phyloP scores from a whole-genome alignment of 2,888 invertebrate genomes.

The Steinernema scapterisci region DNA sequence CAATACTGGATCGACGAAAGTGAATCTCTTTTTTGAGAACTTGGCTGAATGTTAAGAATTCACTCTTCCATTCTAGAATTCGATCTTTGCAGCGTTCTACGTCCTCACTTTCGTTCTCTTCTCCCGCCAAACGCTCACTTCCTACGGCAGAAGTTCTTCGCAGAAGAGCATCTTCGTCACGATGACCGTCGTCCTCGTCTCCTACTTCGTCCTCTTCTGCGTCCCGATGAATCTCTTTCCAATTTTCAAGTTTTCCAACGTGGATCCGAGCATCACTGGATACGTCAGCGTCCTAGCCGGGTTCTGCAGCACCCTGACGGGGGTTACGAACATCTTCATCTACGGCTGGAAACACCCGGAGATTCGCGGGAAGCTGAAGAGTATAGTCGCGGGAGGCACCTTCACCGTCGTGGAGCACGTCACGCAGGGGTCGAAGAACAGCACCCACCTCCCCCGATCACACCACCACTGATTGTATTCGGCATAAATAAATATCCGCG shows the following conservation, averaged over 20 bases:
- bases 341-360: constrained; percentile 6
- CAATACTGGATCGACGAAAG: too few relatives aligned
- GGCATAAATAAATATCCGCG: too few relatives aligned
- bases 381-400: neutral
- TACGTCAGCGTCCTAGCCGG: neutral
- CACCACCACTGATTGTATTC: too few relatives aligned
- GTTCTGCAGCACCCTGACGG: neutral
- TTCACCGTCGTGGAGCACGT: too few relatives aligned
- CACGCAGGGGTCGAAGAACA: too few relatives aligned
- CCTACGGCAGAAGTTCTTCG: neutral
- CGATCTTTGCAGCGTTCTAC: constrained; percentile 1
- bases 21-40: too few relatives aligned
- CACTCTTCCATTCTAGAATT: neutral
- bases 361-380: neutral
- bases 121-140: neutral
- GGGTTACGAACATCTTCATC: constrained; percentile 5
- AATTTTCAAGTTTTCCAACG: neutral
- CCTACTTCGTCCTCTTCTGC: constrained; percentile 19
- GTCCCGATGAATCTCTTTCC: neutral
- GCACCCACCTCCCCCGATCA: too few relatives aligned
- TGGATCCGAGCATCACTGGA: neutral
- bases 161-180: constrained; percentile 3
- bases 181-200: constrained; percentile 22
- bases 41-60: too few relatives aligned
- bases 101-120: constrained; percentile 6